Evolutionary conservation across 2,113 vertebrate genomes (phyloP), one percentile per base, ranked within the genome.

Genomic region (Ascaphus truei): DNA sequence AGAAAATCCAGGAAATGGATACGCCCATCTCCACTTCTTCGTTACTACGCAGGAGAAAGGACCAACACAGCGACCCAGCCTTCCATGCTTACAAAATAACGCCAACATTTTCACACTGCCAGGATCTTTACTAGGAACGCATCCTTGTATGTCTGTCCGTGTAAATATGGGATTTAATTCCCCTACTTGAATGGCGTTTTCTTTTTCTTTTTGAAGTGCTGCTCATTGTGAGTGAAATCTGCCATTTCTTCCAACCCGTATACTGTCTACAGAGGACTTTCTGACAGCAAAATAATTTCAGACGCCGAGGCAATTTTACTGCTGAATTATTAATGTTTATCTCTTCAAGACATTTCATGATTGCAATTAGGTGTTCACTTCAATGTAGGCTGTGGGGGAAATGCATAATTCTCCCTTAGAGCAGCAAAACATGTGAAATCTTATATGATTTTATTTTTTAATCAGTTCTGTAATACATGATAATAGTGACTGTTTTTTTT

Each of bases 271-370:
- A n/a, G 41, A 7, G 20, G 41, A 45, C 41, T 45, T 45, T 5
- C 27, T 50, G 29, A 50, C 43, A 34, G n/a, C 16, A 39, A 36
- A 29, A 34, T n/a, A 23, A 65, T 41, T 53, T 20, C 26, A 41
- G 15, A 36, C 29, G 34, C 48, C 9, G 16, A 20, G 15, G 3
- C 53, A 50, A 65, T 65, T 65, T 65, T 25, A 30, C 62, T 2
- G 36, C 53, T 65, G 62, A 65, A 65, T 65, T 65, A 65, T 65
- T 65, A 55, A 65, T 65, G 62, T 7, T 27, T 53, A 29, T 31
- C 62, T 65, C 26, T 50, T 65, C 33, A 27, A 65, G 62, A 34
- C 62, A 5, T 41, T 65, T 52, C 48, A 15, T 65, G 62, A 65
- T 65, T 65, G 62, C 62, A 65, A 65, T 65, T 65, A 65, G 47